Percentiles rank a stretch among this genome's conserved stretches.
These are phyloP conservation scores for Sebastes trivittatus DNA, from an alignment of 2,797 vertebrate species.

Conservation along the genomic window DNA sequence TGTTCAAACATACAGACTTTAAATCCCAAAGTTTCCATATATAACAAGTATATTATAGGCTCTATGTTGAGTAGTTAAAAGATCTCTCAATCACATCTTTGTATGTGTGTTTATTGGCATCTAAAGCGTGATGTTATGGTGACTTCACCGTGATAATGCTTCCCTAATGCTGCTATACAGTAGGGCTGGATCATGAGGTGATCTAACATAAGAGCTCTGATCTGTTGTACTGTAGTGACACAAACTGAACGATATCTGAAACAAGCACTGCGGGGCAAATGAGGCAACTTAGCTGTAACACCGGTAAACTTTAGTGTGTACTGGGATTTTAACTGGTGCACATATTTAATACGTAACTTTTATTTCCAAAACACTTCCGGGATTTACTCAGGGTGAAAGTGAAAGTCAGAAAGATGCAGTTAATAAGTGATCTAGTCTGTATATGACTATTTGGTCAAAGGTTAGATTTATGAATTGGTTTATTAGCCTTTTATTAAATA, in stretches of 20 bases:
- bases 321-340: background rate
- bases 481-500: background rate
- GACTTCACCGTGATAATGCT: background rate
- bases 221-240: background rate
- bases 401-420: background rate
- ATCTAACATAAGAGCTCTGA: background rate
- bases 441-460: background rate
- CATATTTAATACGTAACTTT: background rate
- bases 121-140: background rate
- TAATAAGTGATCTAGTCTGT: background rate
- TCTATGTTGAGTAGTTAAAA: background rate
- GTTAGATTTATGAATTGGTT: background rate
- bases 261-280: background rate
- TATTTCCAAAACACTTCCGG: background rate
- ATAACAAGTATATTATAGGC: background rate
- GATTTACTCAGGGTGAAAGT: background rate
- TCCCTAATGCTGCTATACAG: background rate
- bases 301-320: background rate
- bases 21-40: background rate
- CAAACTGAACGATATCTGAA: background rate
- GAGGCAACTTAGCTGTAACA: background rate
- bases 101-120: background rate
- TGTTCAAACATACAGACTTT: background rate
- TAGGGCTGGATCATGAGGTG: background rate
- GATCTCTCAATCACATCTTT: background rate